Evolutionary conservation across 2,797 vertebrate genomes (phyloP).

Genomic region (Thalassophryne amazonica): DNA sequence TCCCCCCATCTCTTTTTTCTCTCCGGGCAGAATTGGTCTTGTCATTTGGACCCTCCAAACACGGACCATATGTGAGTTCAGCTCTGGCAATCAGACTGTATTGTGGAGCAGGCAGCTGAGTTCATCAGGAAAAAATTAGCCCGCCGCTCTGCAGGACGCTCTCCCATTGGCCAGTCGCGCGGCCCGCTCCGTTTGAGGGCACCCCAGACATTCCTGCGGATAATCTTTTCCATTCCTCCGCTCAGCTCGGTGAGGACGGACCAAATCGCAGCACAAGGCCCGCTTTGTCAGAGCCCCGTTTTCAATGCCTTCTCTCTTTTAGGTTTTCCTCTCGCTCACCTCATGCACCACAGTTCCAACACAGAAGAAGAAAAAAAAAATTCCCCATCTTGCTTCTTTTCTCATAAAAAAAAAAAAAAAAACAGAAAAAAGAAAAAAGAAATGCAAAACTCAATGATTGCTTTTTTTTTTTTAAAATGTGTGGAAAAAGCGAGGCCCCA

Average conservation of each 20-base stretch:
- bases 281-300: conserved; percentile 79
- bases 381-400: conserved; percentile 51
- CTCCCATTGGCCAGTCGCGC: conserved; percentile 78
- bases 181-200: conserved; percentile 82
- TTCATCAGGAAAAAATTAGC: conserved; percentile 89
- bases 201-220: conserved; percentile 87
- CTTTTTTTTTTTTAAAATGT: conserved; percentile 31
- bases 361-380: conserved; percentile 22
- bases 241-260: conserved; percentile 77
- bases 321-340: conserved; percentile 55
- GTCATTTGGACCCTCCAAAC: conserved; percentile 79
- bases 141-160: conserved; percentile 66
- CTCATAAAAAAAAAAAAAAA: conserved; percentile 38
- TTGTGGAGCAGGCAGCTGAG: conserved; percentile 81
- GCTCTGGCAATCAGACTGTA: conserved; percentile 80
- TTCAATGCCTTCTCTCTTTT: conserved; percentile 68
- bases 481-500: conserved; percentile 32
- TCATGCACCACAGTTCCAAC: conserved; percentile 59
- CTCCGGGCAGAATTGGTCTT: conserved; percentile 69
- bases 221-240: conserved; percentile 88
- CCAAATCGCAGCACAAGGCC: conserved; percentile 79
- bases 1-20: conserved; percentile 48
- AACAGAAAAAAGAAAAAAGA: conserved; percentile 17
- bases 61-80: conserved; percentile 80
- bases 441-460: conserved; percentile 26